These are phyloP conservation scores for Eupithecia centaureata DNA, from an alignment of 2,888 invertebrate genomes.

Conservation along the genomic window DNA sequence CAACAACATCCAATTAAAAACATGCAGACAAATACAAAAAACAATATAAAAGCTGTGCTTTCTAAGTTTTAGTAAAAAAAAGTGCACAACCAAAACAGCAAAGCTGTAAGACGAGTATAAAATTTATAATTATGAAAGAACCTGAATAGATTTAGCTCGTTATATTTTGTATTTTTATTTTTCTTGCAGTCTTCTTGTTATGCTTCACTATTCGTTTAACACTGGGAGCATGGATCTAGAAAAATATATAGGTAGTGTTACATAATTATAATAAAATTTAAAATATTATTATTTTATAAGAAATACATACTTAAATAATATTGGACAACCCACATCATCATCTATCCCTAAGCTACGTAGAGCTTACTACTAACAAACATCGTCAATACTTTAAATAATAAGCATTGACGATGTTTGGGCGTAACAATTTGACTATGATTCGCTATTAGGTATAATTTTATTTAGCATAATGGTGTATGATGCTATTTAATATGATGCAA, in stretches of 20 bases:
- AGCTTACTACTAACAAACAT: no score
- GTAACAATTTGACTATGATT: background rate
- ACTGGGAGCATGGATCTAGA: constrained; percentile 92
- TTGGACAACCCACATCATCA: no score
- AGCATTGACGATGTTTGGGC: no score
- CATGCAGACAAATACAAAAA: background rate
- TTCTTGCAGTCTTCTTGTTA: constrained; percentile 81
- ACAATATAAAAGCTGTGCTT: constrained; percentile 5
- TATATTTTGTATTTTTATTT: constrained; percentile 56
- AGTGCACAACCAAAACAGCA: constrained; percentile 44
- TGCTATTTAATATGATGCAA: background rate
- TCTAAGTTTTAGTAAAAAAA: constrained; percentile 22
- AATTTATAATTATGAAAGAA: constrained; percentile 69
- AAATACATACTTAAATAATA: no score
- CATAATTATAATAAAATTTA: constrained; percentile 16
- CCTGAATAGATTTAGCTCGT: constrained; percentile 65
- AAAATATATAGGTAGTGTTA: constrained; percentile 48
- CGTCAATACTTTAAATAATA: no score
- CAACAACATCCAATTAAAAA: background rate
- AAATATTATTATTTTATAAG: background rate
- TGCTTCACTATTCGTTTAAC: constrained; percentile 89
- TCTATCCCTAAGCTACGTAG: no score
- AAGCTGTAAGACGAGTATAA: constrained; percentile 59
- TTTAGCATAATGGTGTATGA: background rate
- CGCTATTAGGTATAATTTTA: background rate